Conservation (phyloP, 53 echinoderm and acorn worm genomes). For the Mesocentrotus franciscanus region DNA sequence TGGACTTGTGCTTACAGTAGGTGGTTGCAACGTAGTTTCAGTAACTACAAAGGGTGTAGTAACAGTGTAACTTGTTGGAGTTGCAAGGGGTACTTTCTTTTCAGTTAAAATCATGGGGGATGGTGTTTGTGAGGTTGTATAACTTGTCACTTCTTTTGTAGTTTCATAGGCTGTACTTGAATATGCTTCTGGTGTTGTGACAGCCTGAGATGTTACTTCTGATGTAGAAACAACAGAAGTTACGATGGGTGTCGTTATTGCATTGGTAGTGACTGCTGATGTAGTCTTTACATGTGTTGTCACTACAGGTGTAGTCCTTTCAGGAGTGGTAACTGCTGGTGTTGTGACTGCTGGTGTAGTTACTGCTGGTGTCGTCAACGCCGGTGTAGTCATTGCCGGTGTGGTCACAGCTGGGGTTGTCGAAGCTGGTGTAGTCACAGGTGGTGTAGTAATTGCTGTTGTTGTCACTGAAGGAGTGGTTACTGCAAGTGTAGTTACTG, state of each 20-base stretch:
- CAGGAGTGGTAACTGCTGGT: background rate
- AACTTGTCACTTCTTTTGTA: slow-evolving; percentile 4
- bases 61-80: slow-evolving; percentile 14
- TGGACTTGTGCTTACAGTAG: slow-evolving; percentile 4
- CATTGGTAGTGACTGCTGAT: background rate
- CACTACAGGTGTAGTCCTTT: background rate
- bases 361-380: slow-evolving; percentile 38
- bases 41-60: background rate
- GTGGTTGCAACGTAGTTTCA: background rate
- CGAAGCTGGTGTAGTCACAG: background rate
- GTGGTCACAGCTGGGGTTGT: slow-evolving; percentile 4
- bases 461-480: background rate
- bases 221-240: background rate
- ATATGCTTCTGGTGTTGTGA: slow-evolving; percentile 44
- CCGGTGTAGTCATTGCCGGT: background rate
- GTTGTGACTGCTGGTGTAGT: slow-evolving; percentile 32
- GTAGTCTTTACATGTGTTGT: background rate
- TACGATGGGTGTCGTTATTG: slow-evolving; percentile 32
- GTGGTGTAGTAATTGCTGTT: background rate
- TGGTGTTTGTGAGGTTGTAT: slow-evolving; percentile 40
- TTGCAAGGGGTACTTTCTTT: slow-evolving; percentile 16
- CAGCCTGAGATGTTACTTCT: background rate
- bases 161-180: slow-evolving; percentile 8
- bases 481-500: slow-evolving; percentile 16
- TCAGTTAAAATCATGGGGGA: background rate